Evolutionary conservation across 2,113 vertebrate genomes (phyloP).

Genomic region (Dolichotis patagonum): DNA sequence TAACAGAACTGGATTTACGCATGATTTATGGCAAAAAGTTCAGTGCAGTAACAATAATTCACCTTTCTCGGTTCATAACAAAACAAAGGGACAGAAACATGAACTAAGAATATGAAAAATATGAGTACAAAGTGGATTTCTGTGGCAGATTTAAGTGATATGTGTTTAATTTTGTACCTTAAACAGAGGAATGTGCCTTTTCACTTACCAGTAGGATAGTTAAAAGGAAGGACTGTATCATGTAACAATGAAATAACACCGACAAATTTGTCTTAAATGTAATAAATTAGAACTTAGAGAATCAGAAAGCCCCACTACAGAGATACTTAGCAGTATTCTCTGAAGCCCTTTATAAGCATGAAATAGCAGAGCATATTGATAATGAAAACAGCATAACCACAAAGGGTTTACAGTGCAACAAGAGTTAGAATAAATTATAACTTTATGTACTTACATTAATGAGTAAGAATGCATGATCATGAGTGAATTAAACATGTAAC

Average conservation of each 20-base stretch:
- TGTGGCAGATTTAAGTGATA: neutral
- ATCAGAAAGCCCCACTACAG: neutral
- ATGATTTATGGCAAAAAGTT: neutral
- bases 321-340: neutral
- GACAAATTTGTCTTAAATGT: neutral
- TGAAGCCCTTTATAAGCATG: neutral
- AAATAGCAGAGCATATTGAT: neutral
- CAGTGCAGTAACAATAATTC: neutral
- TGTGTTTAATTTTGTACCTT: constrained; percentile 22
- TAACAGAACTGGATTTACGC: neutral
- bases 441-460: neutral
- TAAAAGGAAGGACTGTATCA: neutral
- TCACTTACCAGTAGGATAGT: neutral
- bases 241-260: neutral
- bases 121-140: neutral
- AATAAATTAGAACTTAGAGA: neutral
- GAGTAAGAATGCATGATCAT: neutral
- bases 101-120: neutral
- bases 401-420: neutral
- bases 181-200: constrained; percentile 16
- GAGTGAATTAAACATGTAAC: neutral
- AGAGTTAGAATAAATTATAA: neutral
- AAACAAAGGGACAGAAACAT: neutral
- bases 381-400: neutral
- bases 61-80: neutral